A percentile compares a stretch with the other conserved stretches of the same genome.
These are phyloP conservation scores for Eulemur rubriventer DNA, from an alignment of 2,797 vertebrate genomes.

Conservation along the genomic window DNA sequence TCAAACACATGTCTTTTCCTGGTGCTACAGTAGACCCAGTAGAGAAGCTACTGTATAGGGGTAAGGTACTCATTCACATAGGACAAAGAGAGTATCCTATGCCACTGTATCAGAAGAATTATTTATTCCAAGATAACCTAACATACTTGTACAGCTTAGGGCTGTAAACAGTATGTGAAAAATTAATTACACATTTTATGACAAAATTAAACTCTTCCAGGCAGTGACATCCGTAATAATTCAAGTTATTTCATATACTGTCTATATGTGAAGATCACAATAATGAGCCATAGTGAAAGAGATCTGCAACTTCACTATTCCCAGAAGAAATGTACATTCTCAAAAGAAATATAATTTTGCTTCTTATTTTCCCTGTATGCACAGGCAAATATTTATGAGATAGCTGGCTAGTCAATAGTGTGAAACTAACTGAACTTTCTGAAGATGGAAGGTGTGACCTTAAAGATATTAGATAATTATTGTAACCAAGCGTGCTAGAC, in stretches of 20 bases:
- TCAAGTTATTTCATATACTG: background rate
- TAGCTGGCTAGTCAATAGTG: background rate
- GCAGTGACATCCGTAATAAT: background rate
- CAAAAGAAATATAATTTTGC: background rate
- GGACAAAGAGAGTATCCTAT: background rate
- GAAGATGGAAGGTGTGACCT: background rate
- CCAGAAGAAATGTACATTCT: background rate
- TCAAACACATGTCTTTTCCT: background rate
- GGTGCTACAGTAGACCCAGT: background rate
- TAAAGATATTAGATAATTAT: background rate
- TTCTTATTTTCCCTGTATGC: conserved; percentile 1
- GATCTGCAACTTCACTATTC: background rate
- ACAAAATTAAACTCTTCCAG: background rate
- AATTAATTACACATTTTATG: conserved; percentile 1
- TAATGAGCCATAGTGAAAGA: background rate
- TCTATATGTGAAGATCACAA: background rate
- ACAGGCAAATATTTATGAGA: background rate
- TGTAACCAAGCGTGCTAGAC: background rate
- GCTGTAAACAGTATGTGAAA: background rate
- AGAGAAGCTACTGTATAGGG: background rate
- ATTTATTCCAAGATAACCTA: background rate
- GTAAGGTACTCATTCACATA: background rate
- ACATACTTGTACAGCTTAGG: background rate
- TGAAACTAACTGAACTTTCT: background rate
- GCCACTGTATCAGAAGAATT: background rate